These are phyloP conservation scores for Zaprionus ghesquierei DNA, from an alignment of 1,140 invertebrate genomes.

Conservation along the genomic window DNA sequence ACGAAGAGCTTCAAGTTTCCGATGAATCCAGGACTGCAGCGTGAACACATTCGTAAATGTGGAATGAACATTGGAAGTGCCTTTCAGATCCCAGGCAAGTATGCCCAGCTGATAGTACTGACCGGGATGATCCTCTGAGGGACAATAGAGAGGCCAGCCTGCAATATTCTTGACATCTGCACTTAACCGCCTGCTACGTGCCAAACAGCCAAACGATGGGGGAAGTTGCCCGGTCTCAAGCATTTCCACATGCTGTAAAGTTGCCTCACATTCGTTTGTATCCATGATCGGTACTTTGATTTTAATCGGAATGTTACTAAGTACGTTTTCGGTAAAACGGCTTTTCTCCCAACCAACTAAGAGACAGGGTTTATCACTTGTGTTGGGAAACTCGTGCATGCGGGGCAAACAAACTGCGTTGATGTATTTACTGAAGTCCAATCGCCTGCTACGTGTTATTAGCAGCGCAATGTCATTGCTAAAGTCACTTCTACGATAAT, in stretches of 20 bases:
- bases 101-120: slow-evolving; percentile 85
- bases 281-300: slow-evolving; percentile 85
- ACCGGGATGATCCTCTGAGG: slow-evolving; percentile 79
- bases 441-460: slow-evolving; percentile 84
- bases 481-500: slow-evolving; percentile 83
- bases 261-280: slow-evolving; percentile 83
- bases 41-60: background rate
- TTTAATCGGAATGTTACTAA: slow-evolving; percentile 85
- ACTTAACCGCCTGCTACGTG: too few species aligned
- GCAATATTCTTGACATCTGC: background rate
- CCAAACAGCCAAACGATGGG: slow-evolving; percentile 84
- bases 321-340: background rate
- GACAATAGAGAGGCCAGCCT: slow-evolving; percentile 85
- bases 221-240: background rate
- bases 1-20: background rate
- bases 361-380: slow-evolving; percentile 82
- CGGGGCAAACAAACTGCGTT: slow-evolving; percentile 88
- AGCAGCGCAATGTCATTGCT: slow-evolving; percentile 87
- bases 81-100: slow-evolving; percentile 58
- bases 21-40: slow-evolving; percentile 10
- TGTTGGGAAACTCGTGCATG: slow-evolving; percentile 6
- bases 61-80: background rate
- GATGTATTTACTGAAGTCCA: slow-evolving; percentile 86
- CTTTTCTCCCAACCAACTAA: slow-evolving; percentile 86
- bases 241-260: slow-evolving; percentile 84